Conservation (phyloP, 2,113 vertebrate genomes). For the Aix galericulata region DNA sequence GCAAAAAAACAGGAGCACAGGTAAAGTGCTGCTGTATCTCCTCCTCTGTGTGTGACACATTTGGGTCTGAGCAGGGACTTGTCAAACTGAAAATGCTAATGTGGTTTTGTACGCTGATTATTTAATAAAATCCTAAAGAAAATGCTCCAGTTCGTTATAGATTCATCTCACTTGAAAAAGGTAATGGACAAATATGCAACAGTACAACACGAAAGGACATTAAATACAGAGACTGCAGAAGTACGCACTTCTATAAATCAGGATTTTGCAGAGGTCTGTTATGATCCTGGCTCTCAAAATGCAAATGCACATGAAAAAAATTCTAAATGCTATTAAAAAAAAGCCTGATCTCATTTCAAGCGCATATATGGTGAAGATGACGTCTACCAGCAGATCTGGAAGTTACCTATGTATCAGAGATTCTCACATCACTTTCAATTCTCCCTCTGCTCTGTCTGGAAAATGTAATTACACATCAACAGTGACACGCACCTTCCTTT, state of each 20-base stretch:
- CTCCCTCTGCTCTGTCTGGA: not conserved
- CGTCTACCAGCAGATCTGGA: not conserved
- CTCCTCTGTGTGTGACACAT: not conserved
- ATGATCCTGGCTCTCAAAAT: not conserved
- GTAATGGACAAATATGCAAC: not conserved
- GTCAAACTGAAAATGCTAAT: not conserved
- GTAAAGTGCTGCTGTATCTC: not conserved
- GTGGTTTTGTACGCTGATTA: not conserved
- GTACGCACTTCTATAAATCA: not conserved
- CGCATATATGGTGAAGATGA: not conserved
- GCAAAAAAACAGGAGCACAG: fast-evolving
- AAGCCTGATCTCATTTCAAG: not conserved
- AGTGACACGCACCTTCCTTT: not conserved
- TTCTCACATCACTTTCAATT: not conserved
- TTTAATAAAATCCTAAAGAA: not conserved
- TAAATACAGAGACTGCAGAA: not conserved
- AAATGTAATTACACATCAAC: not conserved
- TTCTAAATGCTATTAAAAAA: not conserved
- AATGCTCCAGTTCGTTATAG: not conserved
- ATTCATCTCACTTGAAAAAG: not conserved
- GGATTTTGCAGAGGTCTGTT: not conserved
- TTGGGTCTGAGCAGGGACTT: too few species aligned
- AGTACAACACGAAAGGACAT: not conserved
- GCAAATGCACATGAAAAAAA: not conserved
- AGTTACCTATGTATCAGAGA: not conserved